Base-by-base conservation (phyloP, 2,113 vertebrate genomes). In the Ictalurus punctatus region DNA sequence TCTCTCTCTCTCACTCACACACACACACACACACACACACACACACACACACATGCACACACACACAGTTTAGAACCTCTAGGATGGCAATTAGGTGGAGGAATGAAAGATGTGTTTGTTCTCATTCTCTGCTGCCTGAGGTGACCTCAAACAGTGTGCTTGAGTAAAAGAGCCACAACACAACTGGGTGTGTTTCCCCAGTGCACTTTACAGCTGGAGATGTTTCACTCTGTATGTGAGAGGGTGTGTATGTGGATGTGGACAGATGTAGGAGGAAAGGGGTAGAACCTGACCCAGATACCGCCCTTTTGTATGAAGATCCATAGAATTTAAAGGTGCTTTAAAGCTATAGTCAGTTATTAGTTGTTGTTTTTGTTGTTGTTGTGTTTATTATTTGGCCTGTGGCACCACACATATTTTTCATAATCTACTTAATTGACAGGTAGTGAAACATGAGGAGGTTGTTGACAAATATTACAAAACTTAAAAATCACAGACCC, bases 91-190 rank as follows among this genome's bases (percentile, higher is more conserved):
- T 78, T 58, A 85, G 84, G 44, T 27, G 17, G 58, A 85, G 87
- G 67, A 90, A 90, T 91, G 83, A 91, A 91, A 88, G 88, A 88
- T 86, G 67, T 90, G 86, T 90, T 91, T 90, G 88, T 89, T 91
- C 59, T 56, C 52, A 81, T 58, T 71, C 27, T 88, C 65, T 83
- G 56, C 58, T 89, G 81, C n/a, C 71, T 87, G 63, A 5, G 85
- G 86, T 89, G 48, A 89, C 34, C n/a, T 85, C 52, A 87, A 80
- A 89, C 88, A 74, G 85, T 74, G 59, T 85, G 30, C 40, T 79
- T 90, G 65, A 82, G 44, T 69, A 76, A 16, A 88, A 83, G 52
- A 40, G 19, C 14, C 9, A 27, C 23, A 65, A 58, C 14, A 30
- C 19, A 54, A 58, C 59, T 84, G 56, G 67, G 78, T 83, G 84